phyloP scores from a whole-genome alignment of 2,888 invertebrate species.

The Kuschelorhynchus macadamiae region DNA sequence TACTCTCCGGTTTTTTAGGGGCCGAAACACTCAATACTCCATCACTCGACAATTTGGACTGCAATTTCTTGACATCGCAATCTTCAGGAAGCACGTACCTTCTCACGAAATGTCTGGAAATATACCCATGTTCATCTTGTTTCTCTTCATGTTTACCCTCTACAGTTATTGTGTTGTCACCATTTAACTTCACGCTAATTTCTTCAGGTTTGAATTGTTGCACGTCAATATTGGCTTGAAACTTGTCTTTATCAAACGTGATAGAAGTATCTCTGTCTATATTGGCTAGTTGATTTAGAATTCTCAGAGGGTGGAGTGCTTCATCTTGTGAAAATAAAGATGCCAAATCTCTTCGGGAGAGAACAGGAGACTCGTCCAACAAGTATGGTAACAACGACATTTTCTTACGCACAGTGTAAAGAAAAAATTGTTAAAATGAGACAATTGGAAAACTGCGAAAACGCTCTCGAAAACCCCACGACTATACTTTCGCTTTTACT shows the following conservation, averaged over 20 bases:
- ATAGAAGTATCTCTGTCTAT: conserved; percentile 34
- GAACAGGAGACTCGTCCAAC: neutral
- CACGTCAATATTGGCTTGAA: conserved; percentile 82
- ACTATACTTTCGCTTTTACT: no score
- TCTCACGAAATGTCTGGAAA: no score
- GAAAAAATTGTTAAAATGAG: no score
- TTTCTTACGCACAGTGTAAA: no score
- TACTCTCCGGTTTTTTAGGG: conserved; percentile 69
- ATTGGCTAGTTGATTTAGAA: conserved; percentile 10
- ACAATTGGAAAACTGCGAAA: no score
- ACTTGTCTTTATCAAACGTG: conserved; percentile 74
- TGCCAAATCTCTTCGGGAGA: neutral
- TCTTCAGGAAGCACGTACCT: no score
- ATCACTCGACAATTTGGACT: conserved; percentile 82
- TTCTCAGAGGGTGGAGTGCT: neutral
- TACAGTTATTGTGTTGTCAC: conserved; percentile 76
- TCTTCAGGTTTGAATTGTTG: conserved; percentile 84
- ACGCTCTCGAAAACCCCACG: no score
- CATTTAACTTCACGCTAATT: conserved; percentile 81
- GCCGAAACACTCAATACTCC: conserved; percentile 80
- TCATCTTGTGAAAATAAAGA: neutral
- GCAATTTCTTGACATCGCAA: conserved; percentile 79
- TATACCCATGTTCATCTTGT: no score
- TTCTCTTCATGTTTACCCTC: conserved; percentile 88
- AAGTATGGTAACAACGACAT: neutral